Percentiles rank a stretch among this genome's conserved stretches.
phyloP scores from a whole-genome alignment of 2,888 invertebrate species.

The Colletes collaris region DNA sequence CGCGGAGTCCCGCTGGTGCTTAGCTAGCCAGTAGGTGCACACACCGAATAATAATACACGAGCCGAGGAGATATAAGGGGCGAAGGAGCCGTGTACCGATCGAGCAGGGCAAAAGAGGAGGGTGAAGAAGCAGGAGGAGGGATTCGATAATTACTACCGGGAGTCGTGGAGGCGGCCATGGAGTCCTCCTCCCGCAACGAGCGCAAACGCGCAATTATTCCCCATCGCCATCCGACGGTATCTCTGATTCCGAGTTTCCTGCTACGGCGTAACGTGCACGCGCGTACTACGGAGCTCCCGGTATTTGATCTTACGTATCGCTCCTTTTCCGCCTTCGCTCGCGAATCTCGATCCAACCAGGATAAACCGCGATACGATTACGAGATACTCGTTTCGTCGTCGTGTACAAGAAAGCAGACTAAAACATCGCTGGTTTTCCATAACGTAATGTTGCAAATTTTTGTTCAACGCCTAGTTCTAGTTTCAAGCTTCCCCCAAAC shows the following conservation, averaged over 20 bases:
- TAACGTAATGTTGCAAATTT: too few species aligned
- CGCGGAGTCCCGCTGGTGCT: slow-evolving; percentile 40
- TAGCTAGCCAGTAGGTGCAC: slow-evolving; percentile 63
- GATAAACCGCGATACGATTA: slow-evolving; percentile 33
- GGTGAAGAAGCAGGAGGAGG: slow-evolving; percentile 48
- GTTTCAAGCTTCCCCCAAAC: too few species aligned
- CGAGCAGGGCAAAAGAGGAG: slow-evolving; percentile 44
- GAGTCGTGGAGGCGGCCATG: slow-evolving; percentile 81
- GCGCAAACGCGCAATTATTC: slow-evolving; percentile 82
- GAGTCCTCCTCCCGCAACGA: slow-evolving; percentile 81
- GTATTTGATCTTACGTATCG: slow-evolving; percentile 63
- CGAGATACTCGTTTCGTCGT: slow-evolving; percentile 7
- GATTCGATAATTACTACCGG: slow-evolving; percentile 83
- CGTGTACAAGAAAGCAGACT: neutral
- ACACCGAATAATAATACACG: slow-evolving; percentile 80
- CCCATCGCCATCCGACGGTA: slow-evolving; percentile 76
- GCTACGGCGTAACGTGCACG: slow-evolving; percentile 57
- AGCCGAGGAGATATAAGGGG: slow-evolving; percentile 53
- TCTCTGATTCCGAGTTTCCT: slow-evolving; percentile 78
- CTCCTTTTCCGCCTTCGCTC: slow-evolving; percentile 38
- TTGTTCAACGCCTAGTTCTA: too few species aligned
- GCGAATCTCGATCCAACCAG: slow-evolving; percentile 16
- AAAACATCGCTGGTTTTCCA: too few species aligned
- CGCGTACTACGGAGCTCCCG: slow-evolving; percentile 57
- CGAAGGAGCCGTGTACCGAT: slow-evolving; percentile 38